These are phyloP conservation scores for Bubalus kerabau DNA, from an alignment of 2,113 vertebrate species.

Conservation along the genomic window DNA sequence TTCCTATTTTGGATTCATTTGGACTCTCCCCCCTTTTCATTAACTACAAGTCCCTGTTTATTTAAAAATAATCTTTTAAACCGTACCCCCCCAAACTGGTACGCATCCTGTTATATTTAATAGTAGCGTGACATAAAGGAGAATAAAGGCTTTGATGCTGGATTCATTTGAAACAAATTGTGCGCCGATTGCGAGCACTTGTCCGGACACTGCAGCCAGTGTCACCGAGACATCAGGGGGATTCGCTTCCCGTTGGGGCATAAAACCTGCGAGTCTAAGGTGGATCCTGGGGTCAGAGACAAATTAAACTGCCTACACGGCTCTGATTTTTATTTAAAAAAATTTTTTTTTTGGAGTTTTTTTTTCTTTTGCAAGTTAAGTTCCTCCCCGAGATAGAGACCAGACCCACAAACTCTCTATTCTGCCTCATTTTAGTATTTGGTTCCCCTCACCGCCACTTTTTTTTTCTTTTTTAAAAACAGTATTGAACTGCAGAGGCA, in stretches of 20 bases:
- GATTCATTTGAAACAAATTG: slow-evolving; percentile 52
- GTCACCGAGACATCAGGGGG: slow-evolving; percentile 9
- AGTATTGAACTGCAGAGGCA: slow-evolving; percentile 3
- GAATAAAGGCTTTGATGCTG: slow-evolving; percentile 47
- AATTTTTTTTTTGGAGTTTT: background rate
- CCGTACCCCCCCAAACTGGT: background rate
- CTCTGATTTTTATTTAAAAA: background rate
- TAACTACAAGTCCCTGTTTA: slow-evolving; percentile 40
- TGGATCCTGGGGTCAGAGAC: background rate
- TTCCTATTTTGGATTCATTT: slow-evolving; percentile 2
- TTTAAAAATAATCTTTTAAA: slow-evolving; percentile 44
- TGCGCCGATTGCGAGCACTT: slow-evolving; percentile 11
- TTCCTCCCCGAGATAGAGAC: background rate
- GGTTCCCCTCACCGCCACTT: background rate
- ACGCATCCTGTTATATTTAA: slow-evolving; percentile 28
- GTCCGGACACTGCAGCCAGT: background rate
- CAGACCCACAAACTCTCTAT: background rate
- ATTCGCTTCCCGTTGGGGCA: background rate
- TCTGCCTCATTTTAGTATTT: background rate
- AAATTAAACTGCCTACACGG: background rate
- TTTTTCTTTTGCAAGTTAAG: slow-evolving; percentile 28
- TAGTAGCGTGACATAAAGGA: slow-evolving; percentile 46
- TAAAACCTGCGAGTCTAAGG: slow-evolving; percentile 1
- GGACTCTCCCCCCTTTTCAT: background rate
- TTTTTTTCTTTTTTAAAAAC: background rate